Evolutionary conservation across 2,797 vertebrate species (phyloP).

Genomic region (Acanthurus lineatus): DNA sequence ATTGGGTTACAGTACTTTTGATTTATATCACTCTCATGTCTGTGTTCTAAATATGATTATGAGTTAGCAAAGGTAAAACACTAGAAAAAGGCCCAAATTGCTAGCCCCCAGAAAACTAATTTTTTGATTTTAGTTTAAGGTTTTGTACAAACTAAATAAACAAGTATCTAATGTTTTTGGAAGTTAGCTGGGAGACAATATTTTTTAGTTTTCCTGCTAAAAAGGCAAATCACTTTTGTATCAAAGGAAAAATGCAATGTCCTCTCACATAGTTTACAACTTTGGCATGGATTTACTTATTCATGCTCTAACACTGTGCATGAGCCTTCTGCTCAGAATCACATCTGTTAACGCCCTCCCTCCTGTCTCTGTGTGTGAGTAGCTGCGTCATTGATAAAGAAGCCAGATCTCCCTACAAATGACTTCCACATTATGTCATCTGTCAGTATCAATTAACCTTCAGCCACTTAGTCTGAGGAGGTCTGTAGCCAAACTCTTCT

Average conservation of each 20-base stretch:
- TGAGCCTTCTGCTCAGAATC: slow-evolving; percentile 53
- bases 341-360: slow-evolving; percentile 41
- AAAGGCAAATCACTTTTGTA: neutral
- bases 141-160: neutral
- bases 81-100: neutral
- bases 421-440: slow-evolving; percentile 68
- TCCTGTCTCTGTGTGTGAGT: slow-evolving; percentile 24
- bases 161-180: too few species aligned
- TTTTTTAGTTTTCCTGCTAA: neutral
- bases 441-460: slow-evolving; percentile 65
- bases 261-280: neutral
- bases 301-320: slow-evolving; percentile 6
- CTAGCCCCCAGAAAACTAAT: neutral
- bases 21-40: neutral
- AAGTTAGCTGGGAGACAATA: neutral
- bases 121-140: too few species aligned
- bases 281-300: slow-evolving; percentile 24
- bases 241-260: neutral
- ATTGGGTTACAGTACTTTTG: too few species aligned
- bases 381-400: slow-evolving; percentile 68
- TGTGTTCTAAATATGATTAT: too few species aligned
- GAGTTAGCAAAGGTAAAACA: neutral
- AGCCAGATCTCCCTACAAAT: slow-evolving; percentile 60
- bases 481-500: slow-evolving; percentile 36
- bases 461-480: slow-evolving; percentile 41